Base-by-base conservation (phyloP, 2,113 vertebrate genomes). In the Speoplatyrhinus poulsoni region DNA sequence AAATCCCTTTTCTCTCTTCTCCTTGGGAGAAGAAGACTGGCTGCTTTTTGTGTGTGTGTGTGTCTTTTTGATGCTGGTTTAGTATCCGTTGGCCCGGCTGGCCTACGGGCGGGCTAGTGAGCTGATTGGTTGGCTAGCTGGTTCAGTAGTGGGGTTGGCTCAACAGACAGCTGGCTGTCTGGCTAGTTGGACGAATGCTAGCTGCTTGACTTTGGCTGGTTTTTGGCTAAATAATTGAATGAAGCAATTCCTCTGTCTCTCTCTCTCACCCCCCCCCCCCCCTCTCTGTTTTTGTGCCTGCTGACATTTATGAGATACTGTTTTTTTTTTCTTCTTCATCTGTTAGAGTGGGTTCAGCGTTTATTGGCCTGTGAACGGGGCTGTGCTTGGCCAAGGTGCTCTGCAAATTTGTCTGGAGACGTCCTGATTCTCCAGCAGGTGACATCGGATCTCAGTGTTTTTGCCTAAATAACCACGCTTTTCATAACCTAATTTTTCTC, bases 1-100 rank as follows among this genome's bases (percentile, higher is more conserved):
- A 93, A 92, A 93, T 92, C 91, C 87, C 90, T 87, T 90, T 87
- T 90, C 82, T 86, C 82, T 85, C 82, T 75, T 60, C 76, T 85
- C 74, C 62, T 79, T 46, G 57, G 76, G 65, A 77, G 77, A 73
- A 79, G 82, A 68, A 83, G 69, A 87, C 67, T 46, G 55, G 75
- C 77, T 41, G 73, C 77, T 84, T 89, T 90, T 87, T 86, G 76
- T 83, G 78, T 76, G 71, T 74, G 57, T 74, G 70, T 72, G 65
- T 88, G 59, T 56, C 19, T 49, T 26, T 60, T 46, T 9, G 4
- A 57, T 17, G 9, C 11, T 64, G 26, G 26, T 26, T 80, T 79
- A 52, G 56, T 72, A 70, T 79, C 70, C 63, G 68, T 60, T 56
- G 63, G 73, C 46, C 19, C 32, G 56, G 12, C 56, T 12, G 56